These are phyloP conservation scores for Beris morrisii DNA, from an alignment of 2,888 invertebrate genomes.

Conservation along the genomic window DNA sequence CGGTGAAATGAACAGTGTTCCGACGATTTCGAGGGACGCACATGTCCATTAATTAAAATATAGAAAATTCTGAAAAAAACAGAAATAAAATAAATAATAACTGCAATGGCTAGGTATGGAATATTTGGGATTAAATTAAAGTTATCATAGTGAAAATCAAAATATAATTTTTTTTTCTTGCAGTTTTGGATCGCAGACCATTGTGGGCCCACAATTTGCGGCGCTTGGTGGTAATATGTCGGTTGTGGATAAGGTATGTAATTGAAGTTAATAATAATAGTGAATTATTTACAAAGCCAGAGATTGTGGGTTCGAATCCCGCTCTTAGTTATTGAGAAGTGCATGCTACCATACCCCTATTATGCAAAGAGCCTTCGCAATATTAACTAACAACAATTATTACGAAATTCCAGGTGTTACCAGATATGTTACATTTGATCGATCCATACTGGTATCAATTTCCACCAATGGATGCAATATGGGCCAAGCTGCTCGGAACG, in stretches of 20 bases:
- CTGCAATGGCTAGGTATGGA: conserved; percentile 21
- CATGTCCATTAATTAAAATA: neutral
- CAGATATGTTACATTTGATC: conserved; percentile 68
- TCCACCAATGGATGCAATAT: conserved; percentile 58
- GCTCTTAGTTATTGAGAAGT: too few species aligned
- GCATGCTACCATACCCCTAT: too few species aligned
- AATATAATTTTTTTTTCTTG: neutral
- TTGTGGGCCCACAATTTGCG: conserved; percentile 58
- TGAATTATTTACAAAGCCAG: neutral
- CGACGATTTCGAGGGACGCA: neutral
- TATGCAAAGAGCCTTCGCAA: too few species aligned
- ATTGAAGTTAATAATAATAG: neutral
- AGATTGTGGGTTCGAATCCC: too few species aligned
- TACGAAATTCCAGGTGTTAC: conserved; percentile 55
- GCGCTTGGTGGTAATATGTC: conserved; percentile 39
- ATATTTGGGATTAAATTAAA: neutral
- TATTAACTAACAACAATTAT: neutral
- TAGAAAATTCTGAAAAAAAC: neutral
- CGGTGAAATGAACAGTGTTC: neutral
- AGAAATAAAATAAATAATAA: neutral
- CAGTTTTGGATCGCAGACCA: conserved; percentile 36
- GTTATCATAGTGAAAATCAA: neutral
- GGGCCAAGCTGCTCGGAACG: conserved; percentile 63
- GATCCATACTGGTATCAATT: conserved; percentile 63
- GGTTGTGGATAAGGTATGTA: conserved; percentile 28